Base-by-base conservation (phyloP, 2,888 invertebrate species). In the Hypolimnas misippus region DNA sequence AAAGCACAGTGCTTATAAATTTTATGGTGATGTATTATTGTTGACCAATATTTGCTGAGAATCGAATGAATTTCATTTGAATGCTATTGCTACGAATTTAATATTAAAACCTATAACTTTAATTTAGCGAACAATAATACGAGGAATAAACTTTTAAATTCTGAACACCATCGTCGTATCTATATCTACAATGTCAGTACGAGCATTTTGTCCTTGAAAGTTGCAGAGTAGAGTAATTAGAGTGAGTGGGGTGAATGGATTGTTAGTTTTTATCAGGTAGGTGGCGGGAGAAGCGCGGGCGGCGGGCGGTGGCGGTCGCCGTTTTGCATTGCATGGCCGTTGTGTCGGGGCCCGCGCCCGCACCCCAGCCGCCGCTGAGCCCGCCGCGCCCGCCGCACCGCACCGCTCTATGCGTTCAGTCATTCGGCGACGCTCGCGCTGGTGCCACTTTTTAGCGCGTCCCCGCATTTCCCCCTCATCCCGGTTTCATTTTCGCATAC, bases 391-490 rank as follows among this genome's bases (percentile, higher is more conserved):
- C 59, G 60, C 57, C 74, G 60, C 67, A 64, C 83, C 82, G 76
- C 77, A 74, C 74, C 75, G 74, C 71, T 70, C 77, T 44, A 86
- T 42, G 75, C 75, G 75, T 74, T 83, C 83, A 90, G 93, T 92
- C 90, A 90, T 82, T 89, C 90, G 89, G 87, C 88, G 85, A 83
- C 89, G 85, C 83, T 89, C 90, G 88, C 84, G 84, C 87, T 84
- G 82, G 87, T 82, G 77, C 74, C 73, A 86, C 83, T 83, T 75
- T 75, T 80, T 73, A 76, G 79, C 76, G 68, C 67, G 64, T 56
- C 53, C 46, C 63, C 54, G 25, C 57, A 62, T 59, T 51, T 8
- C 60, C 62, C 62, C 61, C 50, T 58, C 62, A 68, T 52, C 55
- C 65, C 58, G 56, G 63, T 65, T 62, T 65, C 62, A 63, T 65